Conservation (phyloP, 1,140 invertebrate species). For the Heliconius hewitsoni region DNA sequence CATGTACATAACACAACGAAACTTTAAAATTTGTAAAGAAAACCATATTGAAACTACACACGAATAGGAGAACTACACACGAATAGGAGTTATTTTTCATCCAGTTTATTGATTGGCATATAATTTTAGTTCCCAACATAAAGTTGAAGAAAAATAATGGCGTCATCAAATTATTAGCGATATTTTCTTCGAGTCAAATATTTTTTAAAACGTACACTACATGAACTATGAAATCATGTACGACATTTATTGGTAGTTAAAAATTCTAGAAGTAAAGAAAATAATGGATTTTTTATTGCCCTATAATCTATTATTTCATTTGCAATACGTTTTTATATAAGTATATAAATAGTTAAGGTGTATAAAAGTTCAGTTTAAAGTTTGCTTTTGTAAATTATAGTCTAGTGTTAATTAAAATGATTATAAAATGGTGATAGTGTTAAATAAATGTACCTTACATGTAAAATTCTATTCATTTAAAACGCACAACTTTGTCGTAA, state of each 20-base stretch:
- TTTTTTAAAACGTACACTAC: constrained; percentile 5
- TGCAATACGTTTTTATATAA: too few relatives aligned
- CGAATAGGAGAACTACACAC: neutral
- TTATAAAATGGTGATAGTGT: too few relatives aligned
- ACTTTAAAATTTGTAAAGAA: neutral
- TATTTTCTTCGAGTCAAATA: neutral
- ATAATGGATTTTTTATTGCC: neutral
- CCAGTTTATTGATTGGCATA: neutral
- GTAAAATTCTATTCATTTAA: too few relatives aligned
- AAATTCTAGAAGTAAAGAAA: neutral
- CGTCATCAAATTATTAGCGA: constrained; percentile 1
- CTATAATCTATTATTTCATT: neutral
- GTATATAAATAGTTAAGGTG: too few relatives aligned
- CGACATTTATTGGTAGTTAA: constrained; percentile 22
- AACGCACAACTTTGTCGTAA: too few relatives aligned
- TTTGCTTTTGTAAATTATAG: too few relatives aligned
- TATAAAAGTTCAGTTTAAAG: too few relatives aligned
- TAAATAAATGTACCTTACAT: too few relatives aligned
- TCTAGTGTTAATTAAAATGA: too few relatives aligned
- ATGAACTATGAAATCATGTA: constrained; percentile 27
- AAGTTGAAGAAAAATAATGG: neutral
- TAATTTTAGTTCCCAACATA: neutral
- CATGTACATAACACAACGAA: too few relatives aligned
- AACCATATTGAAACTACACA: neutral
- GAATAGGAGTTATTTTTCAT: neutral